A percentile compares a stretch with the other conserved stretches of the same genome.
Conservation (phyloP, 1,140 invertebrate genomes). For the Anthonomus grandis region DNA sequence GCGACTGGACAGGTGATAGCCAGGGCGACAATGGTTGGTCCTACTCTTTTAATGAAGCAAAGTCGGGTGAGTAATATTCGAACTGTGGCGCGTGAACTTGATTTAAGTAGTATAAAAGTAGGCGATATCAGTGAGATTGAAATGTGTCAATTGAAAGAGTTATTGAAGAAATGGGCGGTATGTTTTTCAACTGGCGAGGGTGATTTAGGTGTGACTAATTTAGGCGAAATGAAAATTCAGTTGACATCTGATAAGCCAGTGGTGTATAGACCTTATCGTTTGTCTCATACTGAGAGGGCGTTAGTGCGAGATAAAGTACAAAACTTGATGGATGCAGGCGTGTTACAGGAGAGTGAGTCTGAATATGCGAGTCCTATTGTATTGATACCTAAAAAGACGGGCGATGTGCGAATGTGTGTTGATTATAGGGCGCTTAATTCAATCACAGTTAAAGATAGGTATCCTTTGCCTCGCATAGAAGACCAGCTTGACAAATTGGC, state of each 20-base stretch:
- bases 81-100: background rate
- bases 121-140: background rate
- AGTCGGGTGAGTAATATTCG: background rate
- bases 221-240: slow-evolving; percentile 34
- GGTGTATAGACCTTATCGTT: slow-evolving; percentile 20
- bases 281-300: slow-evolving; percentile 18
- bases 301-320: slow-evolving; percentile 25
- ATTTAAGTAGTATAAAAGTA: background rate
- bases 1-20: background rate
- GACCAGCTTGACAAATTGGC: slow-evolving; percentile 37
- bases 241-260: slow-evolving; percentile 20
- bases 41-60: background rate
- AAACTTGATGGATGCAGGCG: slow-evolving; percentile 26
- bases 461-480: slow-evolving; percentile 34
- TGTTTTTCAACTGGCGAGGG: slow-evolving; percentile 28
- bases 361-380: slow-evolving; percentile 51
- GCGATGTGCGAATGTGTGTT: slow-evolving; percentile 50
- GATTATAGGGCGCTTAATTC: slow-evolving; percentile 53
- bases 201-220: slow-evolving; percentile 31
- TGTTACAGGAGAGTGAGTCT: slow-evolving; percentile 39
- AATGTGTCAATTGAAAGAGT: background rate
- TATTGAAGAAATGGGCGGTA: background rate
- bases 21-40: background rate
- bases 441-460: slow-evolving; percentile 40
- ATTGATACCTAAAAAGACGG: slow-evolving; percentile 52